These are phyloP conservation scores for Laticauda colubrina DNA, from an alignment of 2,113 vertebrate genomes.

Conservation along the genomic window DNA sequence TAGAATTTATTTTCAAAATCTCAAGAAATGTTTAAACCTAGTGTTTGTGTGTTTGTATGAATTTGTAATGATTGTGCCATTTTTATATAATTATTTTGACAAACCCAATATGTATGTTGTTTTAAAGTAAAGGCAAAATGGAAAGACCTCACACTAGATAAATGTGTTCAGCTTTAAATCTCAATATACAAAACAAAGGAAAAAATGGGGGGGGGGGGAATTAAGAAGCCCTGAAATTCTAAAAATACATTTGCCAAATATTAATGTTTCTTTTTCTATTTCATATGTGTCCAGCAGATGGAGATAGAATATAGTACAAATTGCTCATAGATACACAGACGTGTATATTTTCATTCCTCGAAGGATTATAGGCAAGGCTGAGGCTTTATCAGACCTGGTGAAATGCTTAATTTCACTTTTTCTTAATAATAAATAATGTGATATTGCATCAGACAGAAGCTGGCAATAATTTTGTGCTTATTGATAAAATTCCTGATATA, in stretches of 20 bases:
- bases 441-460: conserved; percentile 9
- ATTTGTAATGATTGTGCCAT: not conserved
- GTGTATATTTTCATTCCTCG: not conserved
- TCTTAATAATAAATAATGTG: not conserved
- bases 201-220: not conserved
- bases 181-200: not conserved
- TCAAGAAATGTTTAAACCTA: not conserved
- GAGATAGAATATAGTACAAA: conserved; percentile 62
- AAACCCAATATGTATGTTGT: not conserved
- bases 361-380: not conserved
- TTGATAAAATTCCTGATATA: conserved; percentile 1
- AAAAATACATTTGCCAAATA: rapidly evolving
- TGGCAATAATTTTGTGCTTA: not conserved
- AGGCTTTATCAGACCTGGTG: conserved; percentile 2
- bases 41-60: not conserved
- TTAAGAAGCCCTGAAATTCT: not conserved
- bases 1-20: not conserved
- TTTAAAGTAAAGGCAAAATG: not conserved
- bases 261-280: conserved; percentile 15
- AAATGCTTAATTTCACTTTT: conserved; percentile 24
- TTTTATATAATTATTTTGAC: not conserved
- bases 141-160: not conserved
- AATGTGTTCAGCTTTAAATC: not conserved
- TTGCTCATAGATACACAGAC: rapidly evolving
- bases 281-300: conserved; percentile 66